phyloP scores from a whole-genome alignment of 2,113 vertebrate genomes.

The Otocyon megalotis region DNA sequence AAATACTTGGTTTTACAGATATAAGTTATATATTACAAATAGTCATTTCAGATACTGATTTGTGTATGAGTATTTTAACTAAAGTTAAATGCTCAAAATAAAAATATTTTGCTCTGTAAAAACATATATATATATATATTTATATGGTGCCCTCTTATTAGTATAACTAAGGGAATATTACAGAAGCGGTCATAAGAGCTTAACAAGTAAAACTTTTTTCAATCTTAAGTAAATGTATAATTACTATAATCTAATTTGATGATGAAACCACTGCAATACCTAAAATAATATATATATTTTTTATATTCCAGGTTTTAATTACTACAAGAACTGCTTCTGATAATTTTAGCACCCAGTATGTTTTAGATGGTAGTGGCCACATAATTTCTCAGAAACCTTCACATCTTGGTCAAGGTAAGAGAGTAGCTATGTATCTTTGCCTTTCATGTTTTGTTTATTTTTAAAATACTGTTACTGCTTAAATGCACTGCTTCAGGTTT shows the following conservation, averaged over 20 bases:
- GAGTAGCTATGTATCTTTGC: slow-evolving; percentile 52
- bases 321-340: slow-evolving; percentile 94
- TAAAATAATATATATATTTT: background rate
- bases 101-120: slow-evolving; percentile 31
- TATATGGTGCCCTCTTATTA: background rate
- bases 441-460: slow-evolving; percentile 27
- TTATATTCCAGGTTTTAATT: slow-evolving; percentile 90
- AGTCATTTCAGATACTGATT: background rate
- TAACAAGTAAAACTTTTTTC: slow-evolving; percentile 4
- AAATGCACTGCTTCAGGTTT: slow-evolving; percentile 6
- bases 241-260: slow-evolving; percentile 53
- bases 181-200: background rate
- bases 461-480: background rate
- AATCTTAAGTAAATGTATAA: background rate
- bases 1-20: slow-evolving; percentile 44
- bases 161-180: slow-evolving; percentile 15
- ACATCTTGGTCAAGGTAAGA: slow-evolving; percentile 94
- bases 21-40: background rate
- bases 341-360: slow-evolving; percentile 92
- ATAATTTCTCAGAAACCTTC: slow-evolving; percentile 94
- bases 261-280: slow-evolving; percentile 16
- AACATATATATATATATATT: background rate
- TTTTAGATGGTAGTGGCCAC: slow-evolving; percentile 90
- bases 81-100: slow-evolving; percentile 39
- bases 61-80: slow-evolving; percentile 4